Evolutionary conservation across 2,797 vertebrate genomes (phyloP).

Genomic region (Hoplostethus atlanticus): DNA sequence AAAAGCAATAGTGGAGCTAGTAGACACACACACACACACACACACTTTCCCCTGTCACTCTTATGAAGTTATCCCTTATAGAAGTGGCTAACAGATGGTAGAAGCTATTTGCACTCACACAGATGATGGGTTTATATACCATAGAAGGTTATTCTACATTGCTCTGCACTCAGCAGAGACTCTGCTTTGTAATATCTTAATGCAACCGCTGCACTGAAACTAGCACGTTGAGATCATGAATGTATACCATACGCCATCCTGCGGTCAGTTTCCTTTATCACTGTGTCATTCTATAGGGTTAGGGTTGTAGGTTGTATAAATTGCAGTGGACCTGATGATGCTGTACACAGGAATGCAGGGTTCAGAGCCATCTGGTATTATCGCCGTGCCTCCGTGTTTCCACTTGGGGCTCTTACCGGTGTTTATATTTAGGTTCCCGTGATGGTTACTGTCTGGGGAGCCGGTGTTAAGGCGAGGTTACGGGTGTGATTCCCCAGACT

Average conservation of each 20-base stretch:
- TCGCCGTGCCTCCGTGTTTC: neutral
- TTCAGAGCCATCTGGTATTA: neutral
- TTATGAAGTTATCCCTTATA: slow-evolving; percentile 47
- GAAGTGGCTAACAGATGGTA: slow-evolving; percentile 60
- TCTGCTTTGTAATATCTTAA: slow-evolving; percentile 32
- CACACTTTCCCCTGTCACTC: slow-evolving; percentile 2
- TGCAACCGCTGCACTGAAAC: neutral
- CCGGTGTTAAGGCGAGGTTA: neutral
- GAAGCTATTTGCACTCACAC: slow-evolving; percentile 63
- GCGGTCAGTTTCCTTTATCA: neutral
- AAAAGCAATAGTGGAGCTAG: slow-evolving; percentile 12
- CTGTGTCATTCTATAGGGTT: too few species aligned
- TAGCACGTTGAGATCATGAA: too few species aligned
- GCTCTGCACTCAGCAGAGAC: slow-evolving; percentile 26
- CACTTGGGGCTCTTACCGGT: neutral
- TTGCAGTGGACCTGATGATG: neutral
- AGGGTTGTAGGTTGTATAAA: neutral
- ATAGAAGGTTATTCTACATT: slow-evolving; percentile 41
- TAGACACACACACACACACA: slow-evolving; percentile 5
- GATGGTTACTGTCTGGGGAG: slow-evolving; percentile 8
- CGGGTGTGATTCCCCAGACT: slow-evolving; percentile 9
- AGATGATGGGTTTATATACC: slow-evolving; percentile 42
- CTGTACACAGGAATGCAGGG: neutral
- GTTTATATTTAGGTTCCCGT: slow-evolving; percentile 8
- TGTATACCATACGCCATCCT: neutral